Evolutionary conservation across 2,888 invertebrate genomes (phyloP).

Genomic region (Belgica antarctica): DNA sequence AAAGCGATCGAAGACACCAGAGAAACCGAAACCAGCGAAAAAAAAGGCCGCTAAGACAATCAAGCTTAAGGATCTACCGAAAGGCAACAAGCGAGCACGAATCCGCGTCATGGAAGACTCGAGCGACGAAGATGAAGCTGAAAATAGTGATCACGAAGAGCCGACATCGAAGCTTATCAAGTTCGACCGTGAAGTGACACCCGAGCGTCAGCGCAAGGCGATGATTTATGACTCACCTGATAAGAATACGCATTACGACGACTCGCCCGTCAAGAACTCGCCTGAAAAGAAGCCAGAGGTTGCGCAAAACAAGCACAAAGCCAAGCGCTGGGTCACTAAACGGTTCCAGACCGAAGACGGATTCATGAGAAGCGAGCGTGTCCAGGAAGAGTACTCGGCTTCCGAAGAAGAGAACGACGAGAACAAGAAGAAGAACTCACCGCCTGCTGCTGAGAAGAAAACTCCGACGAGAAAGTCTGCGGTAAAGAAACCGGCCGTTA

Average conservation of each 20-base stretch:
- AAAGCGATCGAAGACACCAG: not conserved
- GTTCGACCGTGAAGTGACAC: constrained; percentile 43
- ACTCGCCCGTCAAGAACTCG: not conserved
- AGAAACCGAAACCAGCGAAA: not conserved
- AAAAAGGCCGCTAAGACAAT: not conserved
- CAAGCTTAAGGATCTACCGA: constrained; percentile 22
- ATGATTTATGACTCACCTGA: not conserved
- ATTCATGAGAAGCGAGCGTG: constrained; percentile 27
- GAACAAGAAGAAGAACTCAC: constrained; percentile 30
- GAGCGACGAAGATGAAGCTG: constrained; percentile 39
- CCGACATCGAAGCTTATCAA: constrained; percentile 37
- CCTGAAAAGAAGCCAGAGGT: not conserved
- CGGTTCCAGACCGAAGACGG: constrained; percentile 44
- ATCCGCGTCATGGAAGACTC: constrained; percentile 38
- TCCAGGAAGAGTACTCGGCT: constrained; percentile 33
- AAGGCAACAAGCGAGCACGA: constrained; percentile 38
- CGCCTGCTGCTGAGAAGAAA: not conserved
- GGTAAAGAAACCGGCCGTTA: too few species aligned
- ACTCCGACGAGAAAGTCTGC: not conserved
- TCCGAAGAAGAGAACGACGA: constrained; percentile 38
- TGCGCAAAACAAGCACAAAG: constrained; percentile 17
- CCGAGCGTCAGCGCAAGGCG: not conserved
- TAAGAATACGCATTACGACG: too few species aligned
- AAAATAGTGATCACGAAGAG: not conserved
- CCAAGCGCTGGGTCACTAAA: constrained; percentile 40